Percentiles rank a stretch among this genome's conserved stretches.
Conservation (phyloP, 2,113 vertebrate species). For the Propithecus coquereli region DNA sequence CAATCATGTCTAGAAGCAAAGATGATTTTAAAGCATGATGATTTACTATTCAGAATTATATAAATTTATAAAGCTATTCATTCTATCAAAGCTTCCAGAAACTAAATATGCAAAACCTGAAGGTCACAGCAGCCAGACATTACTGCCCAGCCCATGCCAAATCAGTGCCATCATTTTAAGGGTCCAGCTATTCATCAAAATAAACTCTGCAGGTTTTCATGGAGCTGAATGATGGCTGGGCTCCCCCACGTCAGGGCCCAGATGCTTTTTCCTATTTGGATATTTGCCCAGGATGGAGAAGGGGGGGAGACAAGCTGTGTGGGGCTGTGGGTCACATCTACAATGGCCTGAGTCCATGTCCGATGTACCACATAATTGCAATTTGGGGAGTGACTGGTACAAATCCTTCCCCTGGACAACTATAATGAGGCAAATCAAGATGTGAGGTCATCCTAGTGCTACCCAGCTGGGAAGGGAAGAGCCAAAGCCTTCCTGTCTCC, state of each 20-base stretch:
- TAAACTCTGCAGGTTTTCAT: background rate
- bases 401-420: background rate
- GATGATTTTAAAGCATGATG: constrained; percentile 6
- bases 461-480: background rate
- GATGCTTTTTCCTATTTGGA: background rate
- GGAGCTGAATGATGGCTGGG: background rate
- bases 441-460: background rate
- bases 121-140: background rate
- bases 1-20: constrained; percentile 7
- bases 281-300: background rate
- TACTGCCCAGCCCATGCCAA: background rate
- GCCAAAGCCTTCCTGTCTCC: background rate
- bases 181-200: background rate
- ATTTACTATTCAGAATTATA: constrained; percentile 2
- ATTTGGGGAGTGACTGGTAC: background rate
- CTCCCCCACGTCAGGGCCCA: background rate
- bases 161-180: background rate
- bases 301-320: background rate
- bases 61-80: background rate
- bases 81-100: constrained; percentile 25
- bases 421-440: background rate
- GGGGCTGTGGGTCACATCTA: background rate
- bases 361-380: background rate
- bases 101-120: constrained; percentile 39
- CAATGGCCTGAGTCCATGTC: background rate